Percentiles rank a stretch among this genome's conserved stretches.
Evolutionary conservation across 2,888 invertebrate genomes (phyloP).

Genomic region (Mellilla xanthometata): DNA sequence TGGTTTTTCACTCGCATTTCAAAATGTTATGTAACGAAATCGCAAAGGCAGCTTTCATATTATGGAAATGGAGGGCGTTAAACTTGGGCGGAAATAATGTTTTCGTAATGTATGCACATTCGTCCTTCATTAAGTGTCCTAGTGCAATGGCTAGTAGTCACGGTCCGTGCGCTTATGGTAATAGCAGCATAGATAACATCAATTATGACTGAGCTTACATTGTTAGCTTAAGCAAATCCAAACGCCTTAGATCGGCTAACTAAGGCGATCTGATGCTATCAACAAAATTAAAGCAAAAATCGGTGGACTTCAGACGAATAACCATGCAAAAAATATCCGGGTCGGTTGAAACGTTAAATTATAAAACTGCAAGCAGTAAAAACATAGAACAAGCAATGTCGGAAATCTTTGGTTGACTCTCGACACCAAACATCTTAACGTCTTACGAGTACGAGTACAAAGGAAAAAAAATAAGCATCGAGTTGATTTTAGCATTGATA

Average conservation of each 20-base stretch:
- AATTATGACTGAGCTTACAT: constrained; percentile 18
- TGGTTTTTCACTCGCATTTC: constrained; percentile 9
- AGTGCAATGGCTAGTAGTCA: constrained; percentile 36
- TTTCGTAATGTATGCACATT: constrained; percentile 35
- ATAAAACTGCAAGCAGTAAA: no score
- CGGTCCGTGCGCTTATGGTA: constrained; percentile 29
- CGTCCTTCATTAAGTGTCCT: constrained; percentile 33
- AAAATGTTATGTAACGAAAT: constrained; percentile 9
- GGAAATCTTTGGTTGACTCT: no score
- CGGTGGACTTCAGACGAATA: no score
- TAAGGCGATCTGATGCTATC: no score
- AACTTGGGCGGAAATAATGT: constrained; percentile 33
- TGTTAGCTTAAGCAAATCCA: not conserved
- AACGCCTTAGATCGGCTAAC: not conserved
- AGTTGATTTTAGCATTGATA: no score
- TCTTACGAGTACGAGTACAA: no score
- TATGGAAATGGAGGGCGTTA: constrained; percentile 30
- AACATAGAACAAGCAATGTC: no score
- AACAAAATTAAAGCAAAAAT: no score
- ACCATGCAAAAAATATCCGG: no score
- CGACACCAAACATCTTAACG: no score
- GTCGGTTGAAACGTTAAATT: no score
- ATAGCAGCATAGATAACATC: constrained; percentile 31
- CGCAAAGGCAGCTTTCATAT: constrained; percentile 12
- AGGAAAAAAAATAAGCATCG: no score